phyloP scores from a whole-genome alignment of 2,888 invertebrate species.

The Drosophila suboccidentalis region DNA sequence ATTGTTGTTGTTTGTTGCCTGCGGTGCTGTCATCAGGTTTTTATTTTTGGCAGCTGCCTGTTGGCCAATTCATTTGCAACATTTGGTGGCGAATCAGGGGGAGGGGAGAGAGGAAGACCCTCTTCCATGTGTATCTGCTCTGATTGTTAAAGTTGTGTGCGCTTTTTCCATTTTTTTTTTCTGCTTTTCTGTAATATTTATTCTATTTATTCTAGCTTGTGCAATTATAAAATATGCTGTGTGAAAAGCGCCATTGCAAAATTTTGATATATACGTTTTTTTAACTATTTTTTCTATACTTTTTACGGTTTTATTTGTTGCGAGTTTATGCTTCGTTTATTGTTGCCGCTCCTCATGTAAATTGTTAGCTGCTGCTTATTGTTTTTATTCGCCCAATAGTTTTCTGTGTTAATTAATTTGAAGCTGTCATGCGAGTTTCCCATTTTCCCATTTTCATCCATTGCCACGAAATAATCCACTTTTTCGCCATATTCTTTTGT shows the following conservation, averaged over 20 bases:
- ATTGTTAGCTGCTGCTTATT: conserved; percentile 58
- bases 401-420: conserved; percentile 82
- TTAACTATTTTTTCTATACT: conserved; percentile 25
- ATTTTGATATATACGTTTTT: background rate
- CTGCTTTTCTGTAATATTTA: conserved; percentile 45
- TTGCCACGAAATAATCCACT: conserved; percentile 59
- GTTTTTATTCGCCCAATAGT: conserved; percentile 71
- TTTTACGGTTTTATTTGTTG: background rate
- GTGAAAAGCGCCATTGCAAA: conserved; percentile 60
- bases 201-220: conserved; percentile 54
- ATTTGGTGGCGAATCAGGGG: background rate
- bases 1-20: conserved; percentile 31
- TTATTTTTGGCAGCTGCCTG: conserved; percentile 39
- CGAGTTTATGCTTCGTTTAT: conserved; percentile 57
- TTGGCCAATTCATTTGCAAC: conserved; percentile 42
- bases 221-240: conserved; percentile 62
- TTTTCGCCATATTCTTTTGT: conserved; percentile 28
- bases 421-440: conserved; percentile 69
- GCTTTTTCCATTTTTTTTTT: conserved; percentile 20
- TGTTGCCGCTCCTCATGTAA: conserved; percentile 67
- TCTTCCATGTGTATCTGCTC: conserved; percentile 64
- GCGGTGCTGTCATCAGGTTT: conserved; percentile 48
- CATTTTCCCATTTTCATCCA: conserved; percentile 53
- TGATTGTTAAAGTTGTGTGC: conserved; percentile 64
- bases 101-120: background rate